A percentile compares a stretch with the other conserved stretches of the same genome.
Conservation (phyloP, 1,140 invertebrate genomes). For the Mactra quadrangularis region DNA sequence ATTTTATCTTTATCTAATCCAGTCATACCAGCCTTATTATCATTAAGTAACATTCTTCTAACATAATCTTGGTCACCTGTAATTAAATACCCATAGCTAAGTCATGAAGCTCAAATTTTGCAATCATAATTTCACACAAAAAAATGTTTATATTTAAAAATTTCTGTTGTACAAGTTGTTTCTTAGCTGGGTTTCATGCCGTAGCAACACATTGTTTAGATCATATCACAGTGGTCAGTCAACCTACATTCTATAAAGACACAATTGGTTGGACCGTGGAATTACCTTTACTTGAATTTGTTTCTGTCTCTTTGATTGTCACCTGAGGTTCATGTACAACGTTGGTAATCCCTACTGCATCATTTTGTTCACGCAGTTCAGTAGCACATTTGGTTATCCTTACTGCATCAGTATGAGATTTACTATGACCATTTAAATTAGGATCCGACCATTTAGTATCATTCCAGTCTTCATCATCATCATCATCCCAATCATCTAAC, state of each 20-base stretch:
- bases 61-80: constrained; percentile 51
- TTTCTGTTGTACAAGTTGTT: background rate
- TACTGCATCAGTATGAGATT: background rate
- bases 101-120: background rate
- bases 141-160: background rate
- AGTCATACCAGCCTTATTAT: constrained; percentile 87
- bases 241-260: background rate
- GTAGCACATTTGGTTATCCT: no score
- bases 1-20: constrained; percentile 86
- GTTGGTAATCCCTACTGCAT: background rate
- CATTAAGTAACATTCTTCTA: constrained; percentile 81
- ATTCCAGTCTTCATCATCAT: constrained; percentile 51
- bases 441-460: constrained; percentile 53
- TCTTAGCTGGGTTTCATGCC: background rate
- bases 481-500: background rate
- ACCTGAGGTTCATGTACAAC: no score
- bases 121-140: background rate
- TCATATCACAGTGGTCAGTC: no score
- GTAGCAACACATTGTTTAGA: background rate
- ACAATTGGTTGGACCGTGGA: background rate
- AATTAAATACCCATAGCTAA: constrained; percentile 83
- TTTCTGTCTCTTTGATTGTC: background rate
- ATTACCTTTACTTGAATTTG: background rate
- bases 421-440: background rate
- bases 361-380: background rate